These are phyloP conservation scores for Malurus melanocephalus DNA, from an alignment of 2,113 vertebrate species.

Conservation along the genomic window DNA sequence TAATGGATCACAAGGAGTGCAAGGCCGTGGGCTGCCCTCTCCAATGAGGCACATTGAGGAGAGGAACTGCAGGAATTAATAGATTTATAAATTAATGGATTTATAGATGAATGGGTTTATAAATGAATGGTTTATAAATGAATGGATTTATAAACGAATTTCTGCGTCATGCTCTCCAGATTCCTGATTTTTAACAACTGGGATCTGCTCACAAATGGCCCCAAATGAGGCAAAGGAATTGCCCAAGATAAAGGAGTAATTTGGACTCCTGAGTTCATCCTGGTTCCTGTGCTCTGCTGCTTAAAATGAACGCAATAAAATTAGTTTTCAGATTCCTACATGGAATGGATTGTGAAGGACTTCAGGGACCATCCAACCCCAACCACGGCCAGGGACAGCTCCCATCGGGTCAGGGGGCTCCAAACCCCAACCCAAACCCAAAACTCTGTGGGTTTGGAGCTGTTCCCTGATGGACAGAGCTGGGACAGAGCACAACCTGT, in stretches of 20 bases:
- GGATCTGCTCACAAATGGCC: too few species aligned
- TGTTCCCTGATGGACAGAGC: too few species aligned
- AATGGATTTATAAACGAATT: too few species aligned
- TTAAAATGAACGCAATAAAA: background rate
- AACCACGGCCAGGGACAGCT: background rate
- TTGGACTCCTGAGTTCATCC: background rate
- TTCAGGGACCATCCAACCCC: background rate
- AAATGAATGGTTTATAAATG: too few species aligned
- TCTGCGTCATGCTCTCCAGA: background rate
- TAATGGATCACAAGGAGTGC: accelerated
- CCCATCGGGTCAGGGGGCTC: background rate
- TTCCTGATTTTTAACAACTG: background rate
- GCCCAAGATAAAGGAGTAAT: too few species aligned
- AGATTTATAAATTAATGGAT: background rate
- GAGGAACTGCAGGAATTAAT: background rate
- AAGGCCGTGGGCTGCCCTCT: too few species aligned
- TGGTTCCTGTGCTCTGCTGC: background rate
- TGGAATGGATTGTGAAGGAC: background rate
- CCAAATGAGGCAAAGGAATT: too few species aligned
- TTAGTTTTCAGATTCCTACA: background rate
- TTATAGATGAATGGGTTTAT: background rate
- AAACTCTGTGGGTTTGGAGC: background rate
- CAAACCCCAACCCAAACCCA: background rate
- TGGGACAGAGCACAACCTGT: background rate
- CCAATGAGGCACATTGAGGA: too few species aligned